Base-by-base conservation (phyloP, 2,797 vertebrate species). In the Malurus leucopterus region DNA sequence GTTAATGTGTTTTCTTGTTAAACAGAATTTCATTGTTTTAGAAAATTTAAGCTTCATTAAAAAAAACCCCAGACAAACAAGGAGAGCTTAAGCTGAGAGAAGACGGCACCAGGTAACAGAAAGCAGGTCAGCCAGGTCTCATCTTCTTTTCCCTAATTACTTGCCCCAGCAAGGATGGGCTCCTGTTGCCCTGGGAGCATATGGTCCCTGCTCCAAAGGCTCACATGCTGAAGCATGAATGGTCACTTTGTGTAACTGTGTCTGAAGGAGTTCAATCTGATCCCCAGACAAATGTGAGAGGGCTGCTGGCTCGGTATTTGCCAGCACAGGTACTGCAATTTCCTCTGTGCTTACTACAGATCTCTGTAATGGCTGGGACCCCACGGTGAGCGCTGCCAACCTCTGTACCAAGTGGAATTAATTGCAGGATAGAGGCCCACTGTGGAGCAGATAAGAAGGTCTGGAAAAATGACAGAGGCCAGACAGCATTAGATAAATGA, bases 401-500 rank as follows among this genome's bases (percentile, higher is more conserved):
- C 74, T 64, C 84, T 59, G 38, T 21, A 38, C 29, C 44, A n/a
- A 47, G 29, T 2, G 8, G 64, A 82, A 78, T 89, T 82, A 58
- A 91, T 27, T 67, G 80, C 80, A 94, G 79, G 55, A 75, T 26
- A 26, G 47, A 71, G 74, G 32, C 53, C 61, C 3, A 0, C 20
- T 32, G 23, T 1, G 10, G 44, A 83, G 70, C 22, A 55, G 75
- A 71, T 87, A 86, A 90, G 64, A 88, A 40, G 5, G 34, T 84
- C 64, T 46, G 80, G 92, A 82, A 76, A 88, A 93, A 74, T 16
- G 1, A 62, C 0, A 0, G 74, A 73, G 49, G 73, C 62, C 68
- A 83, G 87, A 83, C 59, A 86, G 84, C 47, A 7, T 70, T 18
- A 95, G 85, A 90, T 75, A 76, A 85, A 94, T 55, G 55, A 32